Evolutionary conservation across 2,113 vertebrate species (phyloP).

Genomic region (Xiphophorus hellerii): DNA sequence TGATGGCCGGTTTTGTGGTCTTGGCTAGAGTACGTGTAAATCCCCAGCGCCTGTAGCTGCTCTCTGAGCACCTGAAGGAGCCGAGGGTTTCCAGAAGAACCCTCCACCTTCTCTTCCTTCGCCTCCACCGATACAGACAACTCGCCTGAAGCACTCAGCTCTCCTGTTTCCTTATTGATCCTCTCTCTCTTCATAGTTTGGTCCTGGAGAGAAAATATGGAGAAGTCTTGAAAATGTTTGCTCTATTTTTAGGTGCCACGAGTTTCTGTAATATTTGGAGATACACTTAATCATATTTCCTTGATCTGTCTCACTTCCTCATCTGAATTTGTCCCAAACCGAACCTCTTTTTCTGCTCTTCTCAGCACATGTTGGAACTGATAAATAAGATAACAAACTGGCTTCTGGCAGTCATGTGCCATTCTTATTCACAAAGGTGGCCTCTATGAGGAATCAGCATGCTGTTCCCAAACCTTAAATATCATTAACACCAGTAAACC

Average conservation of each 20-base stretch:
- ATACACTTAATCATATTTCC: constrained; percentile 1
- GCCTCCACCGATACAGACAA: constrained; percentile 57
- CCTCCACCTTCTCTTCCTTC: constrained; percentile 47
- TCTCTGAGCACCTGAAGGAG: constrained; percentile 59
- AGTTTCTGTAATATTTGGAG: constrained; percentile 1
- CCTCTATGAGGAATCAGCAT: not conserved
- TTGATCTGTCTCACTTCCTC: constrained; percentile 7
- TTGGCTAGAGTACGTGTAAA: constrained; percentile 8
- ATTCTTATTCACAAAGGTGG: not conserved
- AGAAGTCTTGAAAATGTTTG: not conserved
- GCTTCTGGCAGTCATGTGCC: constrained; percentile 33
- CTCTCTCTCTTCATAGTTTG: constrained; percentile 60
- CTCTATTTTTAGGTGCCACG: not conserved
- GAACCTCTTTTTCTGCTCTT: not conserved
- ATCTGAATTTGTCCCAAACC: constrained; percentile 5
- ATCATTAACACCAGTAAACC: not conserved
- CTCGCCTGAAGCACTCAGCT: constrained; percentile 77
- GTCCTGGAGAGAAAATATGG: constrained; percentile 28
- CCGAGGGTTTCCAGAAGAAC: constrained; percentile 29
- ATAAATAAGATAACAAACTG: not conserved
- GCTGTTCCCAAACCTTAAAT: not conserved
- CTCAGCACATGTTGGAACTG: constrained; percentile 5
- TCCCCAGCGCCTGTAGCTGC: constrained; percentile 62
- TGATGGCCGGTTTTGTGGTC: constrained; percentile 20
- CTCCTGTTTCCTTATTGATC: constrained; percentile 78